Evolutionary conservation across 2,888 invertebrate genomes (phyloP).

Genomic region (Pinctada fucata): DNA sequence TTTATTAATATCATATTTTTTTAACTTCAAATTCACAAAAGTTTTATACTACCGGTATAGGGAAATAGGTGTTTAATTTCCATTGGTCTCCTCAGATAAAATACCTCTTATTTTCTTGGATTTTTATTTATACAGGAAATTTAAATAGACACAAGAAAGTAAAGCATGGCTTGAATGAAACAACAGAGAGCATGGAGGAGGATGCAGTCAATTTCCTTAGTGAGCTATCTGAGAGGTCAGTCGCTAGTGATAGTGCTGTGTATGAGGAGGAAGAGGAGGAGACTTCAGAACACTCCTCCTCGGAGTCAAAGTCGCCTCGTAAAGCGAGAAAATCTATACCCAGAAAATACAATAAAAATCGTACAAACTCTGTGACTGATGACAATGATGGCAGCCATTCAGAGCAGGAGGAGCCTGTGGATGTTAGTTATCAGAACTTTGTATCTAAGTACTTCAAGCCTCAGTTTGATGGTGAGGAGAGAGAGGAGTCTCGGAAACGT

Average conservation of each 20-base stretch:
- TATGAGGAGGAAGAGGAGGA: constrained; percentile 3
- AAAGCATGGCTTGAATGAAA: constrained; percentile 72
- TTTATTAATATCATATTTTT: no score
- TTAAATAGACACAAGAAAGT: constrained; percentile 74
- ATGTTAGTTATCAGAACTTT: not conserved
- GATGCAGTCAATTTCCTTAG: constrained; percentile 72
- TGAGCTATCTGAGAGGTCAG: constrained; percentile 60
- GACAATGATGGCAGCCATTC: constrained; percentile 13
- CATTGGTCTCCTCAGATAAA: no score
- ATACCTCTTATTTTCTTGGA: not conserved
- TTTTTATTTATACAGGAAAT: constrained; percentile 64
- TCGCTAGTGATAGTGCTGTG: constrained; percentile 23
- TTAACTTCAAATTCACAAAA: no score
- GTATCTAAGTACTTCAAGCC: not conserved
- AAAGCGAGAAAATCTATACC: constrained; percentile 61
- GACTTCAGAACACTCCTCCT: constrained; percentile 25
- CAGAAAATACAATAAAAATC: constrained; percentile 44
- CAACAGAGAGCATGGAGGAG: constrained; percentile 70
- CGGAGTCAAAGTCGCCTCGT: constrained; percentile 43
- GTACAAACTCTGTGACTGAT: constrained; percentile 15
- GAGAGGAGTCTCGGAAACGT: constrained; percentile 9
- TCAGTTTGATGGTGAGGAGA: constrained; percentile 18
- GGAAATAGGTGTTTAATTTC: no score
- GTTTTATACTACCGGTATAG: no score
- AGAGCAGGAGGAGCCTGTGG: not conserved